Evolutionary conservation across 2,888 invertebrate species (phyloP), one percentile per base, ranked within the genome.

Genomic region (Orchesella flavescens): DNA sequence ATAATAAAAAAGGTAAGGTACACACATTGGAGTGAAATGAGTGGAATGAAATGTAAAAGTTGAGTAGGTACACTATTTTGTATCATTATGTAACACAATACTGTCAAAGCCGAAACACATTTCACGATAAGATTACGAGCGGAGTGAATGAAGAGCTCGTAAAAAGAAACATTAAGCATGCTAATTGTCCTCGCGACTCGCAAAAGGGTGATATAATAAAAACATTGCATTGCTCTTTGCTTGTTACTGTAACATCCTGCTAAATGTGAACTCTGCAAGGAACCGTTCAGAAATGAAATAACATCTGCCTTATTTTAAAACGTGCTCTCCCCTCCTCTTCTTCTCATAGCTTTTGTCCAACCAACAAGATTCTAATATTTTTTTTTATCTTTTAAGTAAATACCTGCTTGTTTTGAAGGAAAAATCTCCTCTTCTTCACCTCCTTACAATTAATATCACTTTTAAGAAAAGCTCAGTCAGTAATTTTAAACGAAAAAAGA

Each of bases 381-480:
- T 44, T 49, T 3, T 49, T 49, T 49, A 17, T 57, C 5, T 17
- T 17, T 57, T 57, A 19, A 17, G 10, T 17, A 4, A 57, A 10
- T n/a, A 21, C 21, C 19, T 19, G 21, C 13, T 57, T 57, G 1
- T 19, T 57, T 46, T 10, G 46, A 44, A 5, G 17, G 53, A 72
- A 57, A 23, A 44, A 17, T 55, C 55, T 49, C 9, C 72, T 72
- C 34, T 34, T 2, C 34, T 34, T 34, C n/a, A n/a, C 7, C 9
- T 21, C 10, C 61, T 75, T 65, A 75, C 12, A 53, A 49, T 49
- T 75, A 75, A 53, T 75, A 75, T 75, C 74, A 75, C 74, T 74
- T 69, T 69, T 61, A 63, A 55, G n/a, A 46, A 43, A 75, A 75
- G 74, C 74, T 75, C 74, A 63, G 24, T 7, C 61, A 61, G 61